These are phyloP conservation scores for Danio kyathit DNA, from an alignment of 2,797 vertebrate species.

Conservation along the genomic window DNA sequence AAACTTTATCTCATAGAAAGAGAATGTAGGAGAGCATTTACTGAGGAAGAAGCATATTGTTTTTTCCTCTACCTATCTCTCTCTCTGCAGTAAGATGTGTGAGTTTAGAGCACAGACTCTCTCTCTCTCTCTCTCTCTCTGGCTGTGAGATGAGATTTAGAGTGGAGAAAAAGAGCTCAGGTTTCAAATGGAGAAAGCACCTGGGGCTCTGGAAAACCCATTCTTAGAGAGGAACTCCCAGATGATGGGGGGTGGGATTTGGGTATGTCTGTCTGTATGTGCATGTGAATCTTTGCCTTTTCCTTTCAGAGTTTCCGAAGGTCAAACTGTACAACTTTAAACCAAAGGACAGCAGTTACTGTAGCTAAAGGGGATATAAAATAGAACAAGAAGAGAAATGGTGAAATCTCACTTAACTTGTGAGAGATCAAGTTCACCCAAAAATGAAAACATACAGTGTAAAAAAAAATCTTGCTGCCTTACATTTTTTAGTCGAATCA, in stretches of 20 bases:
- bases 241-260: slow-evolving; percentile 29
- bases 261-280: slow-evolving; percentile 26
- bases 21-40: slow-evolving; percentile 39
- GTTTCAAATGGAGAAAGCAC: slow-evolving; percentile 66
- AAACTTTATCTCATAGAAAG: slow-evolving; percentile 39
- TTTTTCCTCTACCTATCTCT: background rate
- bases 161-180: slow-evolving; percentile 42
- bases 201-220: slow-evolving; percentile 57
- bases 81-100: slow-evolving; percentile 35
- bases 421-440: too few relatives aligned
- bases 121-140: slow-evolving; percentile 11
- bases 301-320: slow-evolving; percentile 32
- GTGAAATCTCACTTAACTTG: background rate
- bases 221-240: slow-evolving; percentile 44
- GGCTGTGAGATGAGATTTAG: slow-evolving; percentile 33
- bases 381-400: background rate
- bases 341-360: background rate
- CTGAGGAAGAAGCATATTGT: slow-evolving; percentile 30
- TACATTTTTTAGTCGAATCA: too few relatives aligned
- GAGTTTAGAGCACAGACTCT: slow-evolving; percentile 48
- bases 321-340: slow-evolving; percentile 25
- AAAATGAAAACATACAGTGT: too few relatives aligned
- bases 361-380: background rate
- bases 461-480: too few relatives aligned
- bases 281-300: slow-evolving; percentile 22